Evolutionary conservation across 2,113 vertebrate genomes (phyloP).

Genomic region (Sminthopsis crassicaudata): DNA sequence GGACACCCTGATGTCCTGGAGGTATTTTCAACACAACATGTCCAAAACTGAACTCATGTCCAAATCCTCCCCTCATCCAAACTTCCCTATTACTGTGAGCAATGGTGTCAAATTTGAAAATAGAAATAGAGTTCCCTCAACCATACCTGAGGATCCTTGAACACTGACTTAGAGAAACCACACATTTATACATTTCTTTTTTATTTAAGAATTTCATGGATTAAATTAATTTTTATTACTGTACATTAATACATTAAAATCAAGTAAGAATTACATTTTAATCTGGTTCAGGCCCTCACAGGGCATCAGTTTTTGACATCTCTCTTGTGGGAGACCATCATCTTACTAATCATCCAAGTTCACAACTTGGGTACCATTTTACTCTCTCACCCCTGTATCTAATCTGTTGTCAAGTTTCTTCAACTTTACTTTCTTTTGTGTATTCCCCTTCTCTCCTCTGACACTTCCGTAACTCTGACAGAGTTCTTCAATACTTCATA

Average conservation of each 20-base stretch:
- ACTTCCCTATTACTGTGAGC: neutral
- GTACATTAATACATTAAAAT: neutral
- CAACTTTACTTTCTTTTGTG: no score
- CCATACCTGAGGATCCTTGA: neutral
- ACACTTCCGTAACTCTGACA: no score
- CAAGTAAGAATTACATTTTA: neutral
- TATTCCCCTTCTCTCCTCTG: no score
- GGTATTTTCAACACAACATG: neutral
- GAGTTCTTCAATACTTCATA: no score
- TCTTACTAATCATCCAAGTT: no score
- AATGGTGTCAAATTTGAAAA: neutral
- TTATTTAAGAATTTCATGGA: no score
- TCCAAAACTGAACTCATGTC: neutral
- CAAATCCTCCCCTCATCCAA: neutral
- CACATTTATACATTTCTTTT: neutral
- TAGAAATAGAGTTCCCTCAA: neutral
- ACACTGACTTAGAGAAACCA: neutral
- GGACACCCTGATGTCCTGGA: neutral
- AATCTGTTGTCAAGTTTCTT: no score
- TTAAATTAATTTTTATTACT: no score
- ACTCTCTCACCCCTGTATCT: no score
- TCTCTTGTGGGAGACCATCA: neutral
- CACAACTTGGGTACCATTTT: no score
- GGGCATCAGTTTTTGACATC: neutral
- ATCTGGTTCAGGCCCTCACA: neutral